Conservation (phyloP, 2,888 invertebrate genomes). For the Caenorhabditis japonica region DNA sequence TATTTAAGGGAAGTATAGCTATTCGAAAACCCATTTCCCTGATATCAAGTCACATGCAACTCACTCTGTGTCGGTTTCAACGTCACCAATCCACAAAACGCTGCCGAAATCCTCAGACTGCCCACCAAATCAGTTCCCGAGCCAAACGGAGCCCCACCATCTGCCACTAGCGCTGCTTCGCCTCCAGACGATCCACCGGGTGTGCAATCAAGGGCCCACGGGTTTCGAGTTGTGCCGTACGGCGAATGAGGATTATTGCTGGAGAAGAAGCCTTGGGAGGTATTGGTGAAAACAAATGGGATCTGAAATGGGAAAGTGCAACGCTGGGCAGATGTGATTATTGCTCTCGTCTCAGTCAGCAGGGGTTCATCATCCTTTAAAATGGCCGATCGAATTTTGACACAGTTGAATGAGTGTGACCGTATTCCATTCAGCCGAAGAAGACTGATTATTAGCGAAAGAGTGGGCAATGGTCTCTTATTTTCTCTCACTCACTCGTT, state of each 20-base stretch:
- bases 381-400: no score
- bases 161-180: slow-evolving; percentile 79
- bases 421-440: no score
- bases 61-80: slow-evolving; percentile 78
- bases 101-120: slow-evolving; percentile 79
- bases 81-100: slow-evolving; percentile 79
- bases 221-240: slow-evolving; percentile 79
- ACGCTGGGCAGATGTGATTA: background rate
- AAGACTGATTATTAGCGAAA: no score
- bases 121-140: slow-evolving; percentile 79
- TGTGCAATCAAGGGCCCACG: slow-evolving; percentile 75
- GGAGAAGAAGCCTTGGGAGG: slow-evolving; percentile 67
- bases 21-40: no score
- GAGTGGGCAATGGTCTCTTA: no score
- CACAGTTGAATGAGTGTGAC: no score
- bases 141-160: slow-evolving; percentile 79
- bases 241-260: slow-evolving; percentile 78
- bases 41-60: no score
- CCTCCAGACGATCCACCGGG: slow-evolving; percentile 80
- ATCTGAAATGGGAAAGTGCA: slow-evolving; percentile 10
- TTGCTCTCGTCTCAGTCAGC: no score
- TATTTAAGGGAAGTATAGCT: no score
- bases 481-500: no score
- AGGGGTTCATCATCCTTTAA: no score
- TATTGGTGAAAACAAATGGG: slow-evolving; percentile 79